Evolutionary conservation across 2,797 vertebrate genomes (phyloP).

Genomic region (Arrhamphus sclerolepis): DNA sequence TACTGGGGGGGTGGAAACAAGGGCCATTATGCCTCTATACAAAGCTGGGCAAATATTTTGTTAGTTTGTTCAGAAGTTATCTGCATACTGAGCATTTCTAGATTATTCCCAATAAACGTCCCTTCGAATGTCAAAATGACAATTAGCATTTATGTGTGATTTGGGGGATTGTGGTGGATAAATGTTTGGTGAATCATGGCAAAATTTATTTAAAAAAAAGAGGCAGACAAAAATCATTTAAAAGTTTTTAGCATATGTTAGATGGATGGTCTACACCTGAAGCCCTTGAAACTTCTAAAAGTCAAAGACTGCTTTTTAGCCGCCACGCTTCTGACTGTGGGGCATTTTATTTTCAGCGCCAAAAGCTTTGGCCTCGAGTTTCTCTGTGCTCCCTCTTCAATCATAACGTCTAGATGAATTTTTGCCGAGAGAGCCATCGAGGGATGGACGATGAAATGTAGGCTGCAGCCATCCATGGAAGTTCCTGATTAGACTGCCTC

Average conservation of each 20-base stretch:
- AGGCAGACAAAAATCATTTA: not conserved
- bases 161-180: not conserved
- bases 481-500: constrained; percentile 86
- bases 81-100: constrained; percentile 37
- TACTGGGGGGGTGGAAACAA: constrained; percentile 42
- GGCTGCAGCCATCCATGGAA: constrained; percentile 83
- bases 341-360: constrained; percentile 46
- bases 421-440: constrained; percentile 73
- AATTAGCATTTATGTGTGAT: not conserved
- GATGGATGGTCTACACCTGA: not conserved
- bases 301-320: constrained; percentile 19
- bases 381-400: constrained; percentile 78
- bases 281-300: constrained; percentile 43
- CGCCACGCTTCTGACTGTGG: constrained; percentile 2
- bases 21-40: constrained; percentile 61
- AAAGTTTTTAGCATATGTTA: constrained; percentile 2
- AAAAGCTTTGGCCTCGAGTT: constrained; percentile 54
- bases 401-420: constrained; percentile 76
- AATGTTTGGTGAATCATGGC: not conserved
- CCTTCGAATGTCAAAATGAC: not conserved
- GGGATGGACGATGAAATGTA: constrained; percentile 77
- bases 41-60: constrained; percentile 74
- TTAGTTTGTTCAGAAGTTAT: constrained; percentile 63
- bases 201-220: not conserved
- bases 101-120: not conserved